These are phyloP conservation scores for Drosophila fungiperda DNA, from an alignment of 2,888 invertebrate species.

Conservation along the genomic window DNA sequence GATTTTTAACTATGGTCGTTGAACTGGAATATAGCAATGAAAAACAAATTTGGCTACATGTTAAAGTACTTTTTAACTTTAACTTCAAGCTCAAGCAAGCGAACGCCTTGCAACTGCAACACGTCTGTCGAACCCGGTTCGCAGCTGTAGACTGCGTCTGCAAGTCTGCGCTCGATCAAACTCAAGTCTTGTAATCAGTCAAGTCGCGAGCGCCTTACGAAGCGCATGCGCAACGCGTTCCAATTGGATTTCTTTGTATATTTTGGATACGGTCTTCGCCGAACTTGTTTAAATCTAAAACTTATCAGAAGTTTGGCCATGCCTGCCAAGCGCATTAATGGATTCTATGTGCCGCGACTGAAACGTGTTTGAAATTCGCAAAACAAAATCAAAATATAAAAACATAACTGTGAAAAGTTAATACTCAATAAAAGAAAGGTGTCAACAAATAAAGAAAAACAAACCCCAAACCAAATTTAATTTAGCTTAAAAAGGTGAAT, in stretches of 20 bases:
- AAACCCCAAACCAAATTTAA: slow-evolving; percentile 25
- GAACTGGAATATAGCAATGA: not conserved
- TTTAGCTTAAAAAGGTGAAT: slow-evolving; percentile 66
- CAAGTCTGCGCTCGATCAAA: slow-evolving; percentile 20
- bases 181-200: slow-evolving; percentile 43
- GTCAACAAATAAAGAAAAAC: slow-evolving; percentile 34
- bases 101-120: slow-evolving; percentile 16
- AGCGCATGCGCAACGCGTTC: slow-evolving; percentile 65
- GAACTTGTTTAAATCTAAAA: not conserved
- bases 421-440: slow-evolving; percentile 22
- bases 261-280: not conserved
- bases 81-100: not conserved
- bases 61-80: not conserved
- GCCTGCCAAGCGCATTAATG: slow-evolving; percentile 45
- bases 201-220: slow-evolving; percentile 48
- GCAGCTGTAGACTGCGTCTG: not conserved
- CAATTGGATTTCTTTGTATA: not conserved
- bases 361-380: slow-evolving; percentile 71
- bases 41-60: not conserved
- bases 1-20: not conserved
- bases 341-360: slow-evolving; percentile 60
- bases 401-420: slow-evolving; percentile 40
- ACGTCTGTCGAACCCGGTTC: slow-evolving; percentile 5
- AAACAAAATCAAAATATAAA: slow-evolving; percentile 17
- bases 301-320: slow-evolving; percentile 31